These are phyloP conservation scores for Tonatia bakeri DNA, from an alignment of 2,113 vertebrate genomes.

Conservation along the genomic window DNA sequence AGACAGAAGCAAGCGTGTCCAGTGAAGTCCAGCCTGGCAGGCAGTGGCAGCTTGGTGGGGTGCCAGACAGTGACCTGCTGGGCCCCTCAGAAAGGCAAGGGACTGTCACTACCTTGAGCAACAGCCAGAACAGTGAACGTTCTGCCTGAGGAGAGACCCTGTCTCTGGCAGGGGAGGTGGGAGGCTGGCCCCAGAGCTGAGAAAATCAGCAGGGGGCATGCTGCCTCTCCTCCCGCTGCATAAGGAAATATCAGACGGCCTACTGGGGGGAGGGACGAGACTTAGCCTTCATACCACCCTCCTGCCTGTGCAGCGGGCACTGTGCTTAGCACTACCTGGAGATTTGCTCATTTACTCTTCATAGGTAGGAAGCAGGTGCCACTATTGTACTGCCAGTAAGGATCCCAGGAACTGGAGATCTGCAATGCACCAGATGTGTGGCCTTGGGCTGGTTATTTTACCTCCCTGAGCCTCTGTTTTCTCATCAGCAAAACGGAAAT, in stretches of 20 bases:
- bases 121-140: constrained; percentile 8
- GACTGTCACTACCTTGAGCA: constrained; percentile 47
- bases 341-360: neutral
- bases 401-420: neutral
- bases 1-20: constrained; percentile 42
- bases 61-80: constrained; percentile 59
- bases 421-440: neutral
- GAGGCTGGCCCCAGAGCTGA: neutral
- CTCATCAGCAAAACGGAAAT: neutral
- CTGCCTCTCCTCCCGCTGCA: neutral
- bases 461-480: neutral
- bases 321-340: neutral
- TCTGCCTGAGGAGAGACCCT: neutral
- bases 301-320: neutral
- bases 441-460: neutral
- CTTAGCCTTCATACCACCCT: neutral
- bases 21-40: constrained; percentile 8
- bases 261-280: neutral
- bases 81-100: constrained; percentile 11
- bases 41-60: constrained; percentile 47
- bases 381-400: neutral
- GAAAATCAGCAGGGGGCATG: neutral
- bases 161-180: neutral
- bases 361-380: neutral
- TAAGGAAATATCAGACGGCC: neutral